Conservation (phyloP, 1,140 invertebrate species). For the Ceratosolen solmsi region DNA sequence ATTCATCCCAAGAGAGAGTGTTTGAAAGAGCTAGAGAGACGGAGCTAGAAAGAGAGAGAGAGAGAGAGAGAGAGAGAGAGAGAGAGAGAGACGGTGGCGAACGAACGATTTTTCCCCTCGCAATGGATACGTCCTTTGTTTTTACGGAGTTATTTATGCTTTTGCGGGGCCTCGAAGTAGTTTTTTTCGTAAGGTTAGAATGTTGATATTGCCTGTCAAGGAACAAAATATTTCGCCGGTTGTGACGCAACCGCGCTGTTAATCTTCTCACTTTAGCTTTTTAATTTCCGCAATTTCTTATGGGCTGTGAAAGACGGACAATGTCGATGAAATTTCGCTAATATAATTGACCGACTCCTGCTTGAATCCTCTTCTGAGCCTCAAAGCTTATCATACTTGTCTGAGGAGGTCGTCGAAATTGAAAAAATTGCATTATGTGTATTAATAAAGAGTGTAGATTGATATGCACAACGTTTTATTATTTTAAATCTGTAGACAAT, state of each 20-base stretch:
- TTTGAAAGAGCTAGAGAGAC: neutral
- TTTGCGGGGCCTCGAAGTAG: neutral
- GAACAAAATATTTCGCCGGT: neutral
- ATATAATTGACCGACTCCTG: no score
- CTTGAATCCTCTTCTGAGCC: no score
- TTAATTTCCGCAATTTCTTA: neutral
- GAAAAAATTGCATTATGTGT: no score
- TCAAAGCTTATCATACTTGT: no score
- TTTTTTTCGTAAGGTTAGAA: no score
- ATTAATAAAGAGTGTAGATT: no score
- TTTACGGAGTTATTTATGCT: constrained; percentile 27
- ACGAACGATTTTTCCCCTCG: constrained; percentile 26
- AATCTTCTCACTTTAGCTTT: neutral
- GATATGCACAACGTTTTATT: no score
- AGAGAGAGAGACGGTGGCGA: neutral
- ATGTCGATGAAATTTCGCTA: no score
- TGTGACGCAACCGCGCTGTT: neutral
- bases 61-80: no score
- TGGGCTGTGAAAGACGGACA: no score
- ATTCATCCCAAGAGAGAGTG: constrained; percentile 59
- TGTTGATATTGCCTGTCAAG: neutral
- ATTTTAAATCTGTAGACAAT: no score
- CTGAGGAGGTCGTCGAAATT: no score
- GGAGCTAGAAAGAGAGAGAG: neutral
- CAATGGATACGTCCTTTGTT: neutral